Evolutionary conservation across 2,888 invertebrate genomes (phyloP).

Genomic region (Auanema freiburgensis): DNA sequence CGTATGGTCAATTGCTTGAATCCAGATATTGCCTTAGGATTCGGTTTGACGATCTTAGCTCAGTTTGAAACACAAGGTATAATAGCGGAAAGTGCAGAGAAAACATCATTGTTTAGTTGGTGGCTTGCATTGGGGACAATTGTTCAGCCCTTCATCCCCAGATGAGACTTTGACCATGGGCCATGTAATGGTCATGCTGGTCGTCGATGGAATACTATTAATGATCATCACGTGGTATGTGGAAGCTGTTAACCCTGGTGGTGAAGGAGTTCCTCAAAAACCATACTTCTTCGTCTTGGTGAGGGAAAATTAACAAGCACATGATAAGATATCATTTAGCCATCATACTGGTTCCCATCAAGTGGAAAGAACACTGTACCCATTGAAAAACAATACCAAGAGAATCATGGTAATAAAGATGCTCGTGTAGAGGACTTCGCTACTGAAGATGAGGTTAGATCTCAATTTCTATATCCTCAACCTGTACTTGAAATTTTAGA

Average conservation of each 20-base stretch:
- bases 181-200: slow-evolving; percentile 38
- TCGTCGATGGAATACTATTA: slow-evolving; percentile 69
- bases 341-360: slow-evolving; percentile 50
- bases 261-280: slow-evolving; percentile 77
- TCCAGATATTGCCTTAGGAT: slow-evolving; percentile 42
- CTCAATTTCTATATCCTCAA: too few relatives aligned
- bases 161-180: slow-evolving; percentile 43
- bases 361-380: slow-evolving; percentile 13
- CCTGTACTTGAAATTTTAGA: too few relatives aligned
- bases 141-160: slow-evolving; percentile 35
- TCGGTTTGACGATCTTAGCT: slow-evolving; percentile 39
- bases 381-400: slow-evolving; percentile 9
- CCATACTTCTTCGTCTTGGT: slow-evolving; percentile 80
- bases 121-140: slow-evolving; percentile 41
- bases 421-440: slow-evolving; percentile 35
- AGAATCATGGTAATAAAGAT: not conserved
- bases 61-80: slow-evolving; percentile 48
- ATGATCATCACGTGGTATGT: slow-evolving; percentile 80
- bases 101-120: slow-evolving; percentile 24
- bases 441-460: slow-evolving; percentile 13
- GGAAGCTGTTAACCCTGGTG: slow-evolving; percentile 79
- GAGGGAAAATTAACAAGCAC: slow-evolving; percentile 42
- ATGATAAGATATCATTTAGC: slow-evolving; percentile 22
- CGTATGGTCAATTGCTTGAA: slow-evolving; percentile 45
- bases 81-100: not conserved